Evolutionary conservation across 2,797 vertebrate genomes (phyloP).

Genomic region (Mus caroli): DNA sequence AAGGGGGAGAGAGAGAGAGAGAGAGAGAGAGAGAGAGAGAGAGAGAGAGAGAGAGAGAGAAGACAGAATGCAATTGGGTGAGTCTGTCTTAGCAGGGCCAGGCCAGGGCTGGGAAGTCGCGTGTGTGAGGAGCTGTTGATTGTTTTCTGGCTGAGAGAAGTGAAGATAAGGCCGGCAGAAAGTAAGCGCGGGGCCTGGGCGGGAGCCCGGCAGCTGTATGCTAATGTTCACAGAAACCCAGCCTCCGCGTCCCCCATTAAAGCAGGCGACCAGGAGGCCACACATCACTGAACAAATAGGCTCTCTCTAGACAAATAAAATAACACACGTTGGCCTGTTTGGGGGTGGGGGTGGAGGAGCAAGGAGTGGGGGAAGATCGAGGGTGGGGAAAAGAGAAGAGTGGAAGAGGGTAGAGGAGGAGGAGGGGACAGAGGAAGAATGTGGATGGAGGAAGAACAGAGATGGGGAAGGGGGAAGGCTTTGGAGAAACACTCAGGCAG

Average conservation of each 20-base stretch:
- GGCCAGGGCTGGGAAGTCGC: conserved; percentile 59
- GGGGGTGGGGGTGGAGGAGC: conserved; percentile 29
- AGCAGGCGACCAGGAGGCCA: conserved; percentile 89
- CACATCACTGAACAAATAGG: conserved; percentile 95
- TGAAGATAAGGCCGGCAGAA: conserved; percentile 82
- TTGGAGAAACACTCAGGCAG: not conserved
- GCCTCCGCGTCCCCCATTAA: conserved; percentile 87
- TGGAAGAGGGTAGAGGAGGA: not conserved
- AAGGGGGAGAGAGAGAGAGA: too few relatives aligned
- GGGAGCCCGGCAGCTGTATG: conserved; percentile 94
- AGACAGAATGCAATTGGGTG: not conserved
- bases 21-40: too few relatives aligned
- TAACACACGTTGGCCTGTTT: conserved; percentile 81
- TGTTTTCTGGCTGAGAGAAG: conserved; percentile 84
- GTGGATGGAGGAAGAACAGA: not conserved
- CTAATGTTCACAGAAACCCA: conserved; percentile 91
- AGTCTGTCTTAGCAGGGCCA: not conserved
- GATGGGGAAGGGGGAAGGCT: not conserved
- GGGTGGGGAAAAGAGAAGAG: not conserved
- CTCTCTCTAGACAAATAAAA: conserved; percentile 88
- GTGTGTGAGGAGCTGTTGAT: conserved; percentile 81
- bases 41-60: not conserved
- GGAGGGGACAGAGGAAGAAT: not conserved
- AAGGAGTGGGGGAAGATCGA: not conserved
- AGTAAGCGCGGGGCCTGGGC: conserved; percentile 78